Evolutionary conservation across 1,140 invertebrate species (phyloP).

Genomic region (Drosophila suzukii): DNA sequence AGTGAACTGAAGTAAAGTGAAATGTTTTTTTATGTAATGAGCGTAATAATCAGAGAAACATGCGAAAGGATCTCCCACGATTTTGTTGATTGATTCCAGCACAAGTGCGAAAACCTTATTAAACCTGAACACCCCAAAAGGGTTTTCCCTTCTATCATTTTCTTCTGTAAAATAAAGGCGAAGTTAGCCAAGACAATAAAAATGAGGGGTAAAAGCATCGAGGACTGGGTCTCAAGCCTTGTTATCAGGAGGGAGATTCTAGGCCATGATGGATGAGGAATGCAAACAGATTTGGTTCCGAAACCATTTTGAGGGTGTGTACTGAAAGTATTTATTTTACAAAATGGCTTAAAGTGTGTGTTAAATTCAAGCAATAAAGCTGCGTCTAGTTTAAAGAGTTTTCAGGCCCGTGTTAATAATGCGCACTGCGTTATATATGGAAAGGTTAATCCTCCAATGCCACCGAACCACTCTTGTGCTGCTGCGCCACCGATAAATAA

Average conservation of each 20-base stretch:
- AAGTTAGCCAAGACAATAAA: conserved; percentile 25
- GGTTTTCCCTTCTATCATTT: not conserved
- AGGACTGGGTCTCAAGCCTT: not conserved
- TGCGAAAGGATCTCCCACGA: conserved; percentile 53
- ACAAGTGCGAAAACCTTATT: conserved; percentile 24
- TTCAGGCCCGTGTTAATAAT: not conserved
- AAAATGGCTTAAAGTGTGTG: not conserved
- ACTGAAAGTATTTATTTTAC: conserved; percentile 3
- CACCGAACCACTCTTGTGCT: conserved; percentile 11
- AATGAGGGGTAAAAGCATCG: conserved; percentile 5
- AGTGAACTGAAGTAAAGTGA: conserved; percentile 51
- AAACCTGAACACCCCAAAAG: conserved; percentile 17
- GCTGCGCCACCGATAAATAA: conserved; percentile 65
- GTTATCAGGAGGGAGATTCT: conserved; percentile 1
- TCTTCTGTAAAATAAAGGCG: conserved; percentile 33
- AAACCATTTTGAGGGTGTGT: conserved; percentile 14
- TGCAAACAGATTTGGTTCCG: conserved; percentile 24
- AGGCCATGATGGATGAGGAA: conserved; percentile 33
- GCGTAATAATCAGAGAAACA: conserved; percentile 79
- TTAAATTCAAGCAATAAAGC: not conserved
- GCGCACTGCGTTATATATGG: conserved; percentile 5
- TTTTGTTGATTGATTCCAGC: conserved; percentile 40
- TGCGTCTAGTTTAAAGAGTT: not conserved
- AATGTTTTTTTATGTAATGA: conserved; percentile 78
- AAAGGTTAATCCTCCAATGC: conserved; percentile 24